These are phyloP conservation scores for Tautogolabrus adspersus DNA, from an alignment of 2,113 vertebrate species.

Conservation along the genomic window DNA sequence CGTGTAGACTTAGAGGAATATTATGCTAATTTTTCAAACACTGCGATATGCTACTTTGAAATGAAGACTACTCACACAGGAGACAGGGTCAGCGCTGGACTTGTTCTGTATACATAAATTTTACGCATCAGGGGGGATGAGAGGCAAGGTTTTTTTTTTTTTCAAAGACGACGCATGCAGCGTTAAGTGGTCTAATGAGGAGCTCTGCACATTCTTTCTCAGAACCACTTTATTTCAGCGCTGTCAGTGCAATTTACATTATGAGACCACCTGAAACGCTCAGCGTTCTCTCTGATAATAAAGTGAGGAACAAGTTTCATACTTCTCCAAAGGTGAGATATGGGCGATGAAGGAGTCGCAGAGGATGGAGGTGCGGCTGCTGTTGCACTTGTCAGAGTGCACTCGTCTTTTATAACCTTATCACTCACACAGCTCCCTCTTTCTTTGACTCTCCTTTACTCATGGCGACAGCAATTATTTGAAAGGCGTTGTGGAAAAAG, in stretches of 20 bases:
- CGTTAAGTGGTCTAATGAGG: conserved; percentile 59
- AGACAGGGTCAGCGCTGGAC: conserved; percentile 48
- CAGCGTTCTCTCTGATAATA: conserved; percentile 30
- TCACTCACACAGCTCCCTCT: conserved; percentile 6
- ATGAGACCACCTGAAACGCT: conserved; percentile 21
- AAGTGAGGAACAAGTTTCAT: conserved; percentile 17
- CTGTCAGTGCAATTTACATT: conserved; percentile 10
- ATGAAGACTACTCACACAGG: conserved; percentile 33
- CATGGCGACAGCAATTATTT: conserved; percentile 1
- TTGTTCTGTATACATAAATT: conserved; percentile 47
- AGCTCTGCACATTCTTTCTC: conserved; percentile 29
- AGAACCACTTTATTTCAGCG: conserved; percentile 22
- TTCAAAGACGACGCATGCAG: conserved; percentile 2
- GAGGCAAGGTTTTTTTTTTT: conserved; percentile 25
- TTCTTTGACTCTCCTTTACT: background rate
- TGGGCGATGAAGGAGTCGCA: conserved; percentile 25
- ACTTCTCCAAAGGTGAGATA: conserved; percentile 35
- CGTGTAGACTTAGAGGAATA: conserved; percentile 27
- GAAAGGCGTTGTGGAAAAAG: background rate
- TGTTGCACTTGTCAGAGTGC: conserved; percentile 16
- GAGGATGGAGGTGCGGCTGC: background rate
- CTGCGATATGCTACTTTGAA: conserved; percentile 43
- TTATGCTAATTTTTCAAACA: conserved; percentile 55
- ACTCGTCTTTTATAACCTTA: conserved; percentile 44
- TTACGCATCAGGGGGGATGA: conserved; percentile 36